phyloP scores from a whole-genome alignment of 2,888 invertebrate species.

The Volucella bombylans region DNA sequence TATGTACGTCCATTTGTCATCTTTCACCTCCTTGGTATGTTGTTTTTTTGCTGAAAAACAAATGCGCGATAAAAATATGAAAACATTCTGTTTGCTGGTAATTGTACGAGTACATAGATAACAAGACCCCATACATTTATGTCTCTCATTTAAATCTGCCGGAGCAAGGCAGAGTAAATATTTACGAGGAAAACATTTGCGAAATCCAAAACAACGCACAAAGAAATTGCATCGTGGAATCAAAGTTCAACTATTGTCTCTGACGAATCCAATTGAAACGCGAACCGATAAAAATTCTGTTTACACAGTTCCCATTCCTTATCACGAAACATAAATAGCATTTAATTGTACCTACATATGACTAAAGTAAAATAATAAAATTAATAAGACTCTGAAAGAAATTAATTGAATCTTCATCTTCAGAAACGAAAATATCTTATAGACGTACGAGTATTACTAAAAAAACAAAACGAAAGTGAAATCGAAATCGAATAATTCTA shows the following conservation, averaged over 20 bases:
- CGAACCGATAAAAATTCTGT: constrained; percentile 28
- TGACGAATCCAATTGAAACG: constrained; percentile 38
- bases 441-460: background rate
- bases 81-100: constrained; percentile 8
- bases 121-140: no score
- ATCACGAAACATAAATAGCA: constrained; percentile 21
- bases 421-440: constrained; percentile 8
- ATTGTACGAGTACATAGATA: background rate
- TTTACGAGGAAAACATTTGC: background rate
- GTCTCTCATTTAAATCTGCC: constrained; percentile 6
- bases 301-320: constrained; percentile 22
- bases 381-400: background rate
- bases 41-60: background rate
- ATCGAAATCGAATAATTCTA: background rate
- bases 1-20: background rate
- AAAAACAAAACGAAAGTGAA: background rate
- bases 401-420: background rate
- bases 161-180: no score
- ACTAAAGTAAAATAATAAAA: constrained; percentile 4
- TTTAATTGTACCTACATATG: constrained; percentile 4
- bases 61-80: constrained; percentile 13
- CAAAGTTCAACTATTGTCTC: constrained; percentile 55
- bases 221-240: constrained; percentile 29
- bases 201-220: background rate
- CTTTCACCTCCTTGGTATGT: background rate